Base-by-base conservation (phyloP, 1,140 invertebrate species). In the Meteorus sp. region DNA sequence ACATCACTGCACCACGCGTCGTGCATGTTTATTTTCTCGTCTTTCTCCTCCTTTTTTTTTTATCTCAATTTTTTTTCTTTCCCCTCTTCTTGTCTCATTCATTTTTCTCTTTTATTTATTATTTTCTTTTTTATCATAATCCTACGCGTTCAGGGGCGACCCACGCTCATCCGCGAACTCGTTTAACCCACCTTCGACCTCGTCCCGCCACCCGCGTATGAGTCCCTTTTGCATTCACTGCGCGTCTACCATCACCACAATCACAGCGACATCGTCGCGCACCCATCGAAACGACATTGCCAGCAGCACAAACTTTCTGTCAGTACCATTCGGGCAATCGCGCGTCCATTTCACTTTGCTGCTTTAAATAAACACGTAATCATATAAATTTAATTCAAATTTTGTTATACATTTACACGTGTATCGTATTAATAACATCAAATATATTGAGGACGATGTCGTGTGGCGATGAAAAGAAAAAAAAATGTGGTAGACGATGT, bases 171-270 rank as follows among this genome's bases (percentile, higher is more conserved):
- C 44, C 64, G 65, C 68, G 65, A 72, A 78, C 77, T 66, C 71
- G 77, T 77, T 63, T 72, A n/a, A 79, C 76, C 76, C 76, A 78
- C 77, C 76, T 76, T 77, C 71, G 69, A 64, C 75, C 77, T 78
- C 76, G 69, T 65, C 73, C 55, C 57, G 60, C 54, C 58, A 61
- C 52, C 35, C 54, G 8, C 48, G 48, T 27, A 47, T 62, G 41
- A 43, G 47, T 57, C 44, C 55, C 56, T 62, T n/a, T 57, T 57
- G 47, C 47, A 51, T 51, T 56, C 56, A 33, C 22, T 33, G 11
- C 56, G 41, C 47, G 25, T 39, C 25, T 44, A 60, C 57, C 53
- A 56, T 51, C 47, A 63, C 48, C 58, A 52, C 23, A 23, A 51
- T 20, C 29, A 25, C 54, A 19, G 29, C 29, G 25, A 51, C 56